Evolutionary conservation across 1,140 invertebrate species (phyloP).

Genomic region (Cotesia chilonis): DNA sequence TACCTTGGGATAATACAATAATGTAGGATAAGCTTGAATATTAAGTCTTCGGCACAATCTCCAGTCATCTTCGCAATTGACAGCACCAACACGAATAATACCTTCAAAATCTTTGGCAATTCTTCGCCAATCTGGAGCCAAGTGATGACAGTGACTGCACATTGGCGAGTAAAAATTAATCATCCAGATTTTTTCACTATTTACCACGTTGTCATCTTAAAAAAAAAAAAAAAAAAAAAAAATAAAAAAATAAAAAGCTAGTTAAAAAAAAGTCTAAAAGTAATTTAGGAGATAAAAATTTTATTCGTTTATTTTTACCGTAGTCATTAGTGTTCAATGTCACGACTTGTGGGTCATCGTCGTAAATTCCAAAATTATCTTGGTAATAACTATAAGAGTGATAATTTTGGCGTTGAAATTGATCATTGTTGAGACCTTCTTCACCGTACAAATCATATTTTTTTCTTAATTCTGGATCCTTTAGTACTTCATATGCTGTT

Average conservation of each 20-base stretch:
- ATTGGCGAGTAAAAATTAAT: conserved; percentile 88
- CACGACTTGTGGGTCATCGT: conserved; percentile 84
- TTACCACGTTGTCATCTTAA: conserved; percentile 70
- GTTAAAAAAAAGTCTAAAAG: no score
- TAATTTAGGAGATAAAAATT: background rate
- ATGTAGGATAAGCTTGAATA: conserved; percentile 76
- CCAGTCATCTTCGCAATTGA: conserved; percentile 84
- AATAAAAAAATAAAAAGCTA: background rate
- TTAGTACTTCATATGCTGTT: conserved; percentile 84
- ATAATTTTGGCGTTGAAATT: conserved; percentile 69
- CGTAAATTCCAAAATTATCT: conserved; percentile 88
- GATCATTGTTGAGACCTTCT: conserved; percentile 69
- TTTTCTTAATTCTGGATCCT: conserved; percentile 81
- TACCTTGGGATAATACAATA: conserved; percentile 69
- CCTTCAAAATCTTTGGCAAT: conserved; percentile 78
- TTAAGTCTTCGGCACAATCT: conserved; percentile 73
- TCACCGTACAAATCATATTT: conserved; percentile 85
- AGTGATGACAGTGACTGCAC: conserved; percentile 83
- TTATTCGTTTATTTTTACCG: conserved; percentile 68
- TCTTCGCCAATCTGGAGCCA: conserved; percentile 82
- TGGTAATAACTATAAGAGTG: conserved; percentile 85
- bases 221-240: conserved; percentile 42
- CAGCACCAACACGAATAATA: conserved; percentile 78
- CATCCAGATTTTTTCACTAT: conserved; percentile 78
- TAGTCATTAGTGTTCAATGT: conserved; percentile 79